Evolutionary conservation across 2,113 vertebrate species (phyloP).

Genomic region (Monarcha castaneiventris): DNA sequence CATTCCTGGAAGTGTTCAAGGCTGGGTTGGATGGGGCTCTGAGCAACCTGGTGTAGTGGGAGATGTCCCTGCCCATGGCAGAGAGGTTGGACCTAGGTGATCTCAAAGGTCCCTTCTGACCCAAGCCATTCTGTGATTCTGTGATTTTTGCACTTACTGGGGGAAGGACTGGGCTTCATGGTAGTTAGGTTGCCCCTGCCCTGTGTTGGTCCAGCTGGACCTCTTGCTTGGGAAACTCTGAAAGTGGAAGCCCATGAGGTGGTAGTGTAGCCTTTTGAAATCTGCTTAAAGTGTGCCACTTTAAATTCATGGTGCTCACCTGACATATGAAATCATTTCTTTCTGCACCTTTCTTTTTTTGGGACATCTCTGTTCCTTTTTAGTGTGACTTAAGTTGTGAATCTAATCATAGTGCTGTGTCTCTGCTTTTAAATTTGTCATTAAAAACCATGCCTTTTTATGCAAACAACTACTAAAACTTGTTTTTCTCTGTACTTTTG

Average conservation of each 20-base stretch:
- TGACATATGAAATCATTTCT: neutral
- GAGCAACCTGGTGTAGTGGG: neutral
- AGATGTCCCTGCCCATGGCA: neutral
- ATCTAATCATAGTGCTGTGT: neutral
- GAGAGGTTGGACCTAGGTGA: neutral
- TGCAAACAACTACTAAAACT: neutral
- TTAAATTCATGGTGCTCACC: neutral
- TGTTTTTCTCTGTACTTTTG: neutral
- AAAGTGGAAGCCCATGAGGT: neutral
- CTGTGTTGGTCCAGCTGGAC: neutral
- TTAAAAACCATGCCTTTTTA: fast-evolving
- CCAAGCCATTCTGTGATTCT: neutral
- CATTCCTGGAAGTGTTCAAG: neutral
- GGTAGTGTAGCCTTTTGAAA: neutral
- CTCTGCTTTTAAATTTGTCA: neutral
- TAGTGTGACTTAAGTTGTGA: neutral
- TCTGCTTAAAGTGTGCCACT: neutral
- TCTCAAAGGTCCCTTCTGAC: neutral
- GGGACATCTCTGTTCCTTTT: neutral
- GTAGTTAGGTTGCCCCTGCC: neutral
- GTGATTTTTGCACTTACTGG: neutral
- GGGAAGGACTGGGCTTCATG: neutral
- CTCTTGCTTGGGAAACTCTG: neutral
- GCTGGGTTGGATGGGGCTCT: neutral
- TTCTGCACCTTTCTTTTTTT: neutral